Conservation (phyloP, 2,888 invertebrate species). For the Cyrtodaria siliqua region DNA sequence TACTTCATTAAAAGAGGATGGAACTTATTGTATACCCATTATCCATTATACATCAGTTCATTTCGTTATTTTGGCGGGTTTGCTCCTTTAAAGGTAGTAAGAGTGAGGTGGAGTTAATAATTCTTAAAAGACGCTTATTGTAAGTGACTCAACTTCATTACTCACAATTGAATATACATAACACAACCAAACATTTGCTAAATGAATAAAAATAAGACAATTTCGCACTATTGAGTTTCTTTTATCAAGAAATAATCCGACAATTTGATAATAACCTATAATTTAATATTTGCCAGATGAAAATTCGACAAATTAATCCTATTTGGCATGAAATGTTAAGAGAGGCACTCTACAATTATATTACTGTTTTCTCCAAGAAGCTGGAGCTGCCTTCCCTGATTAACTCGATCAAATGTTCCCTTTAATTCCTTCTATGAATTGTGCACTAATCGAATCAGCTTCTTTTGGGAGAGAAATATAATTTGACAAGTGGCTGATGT, state of each 20-base stretch:
- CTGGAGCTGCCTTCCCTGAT: constrained; percentile 44
- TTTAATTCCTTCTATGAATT: constrained; percentile 39
- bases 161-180: constrained; percentile 17
- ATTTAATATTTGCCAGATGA: constrained; percentile 75
- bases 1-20: too few relatives aligned
- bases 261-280: constrained; percentile 60
- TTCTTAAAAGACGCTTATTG: too few relatives aligned
- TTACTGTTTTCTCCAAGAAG: constrained; percentile 42
- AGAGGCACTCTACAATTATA: constrained; percentile 49
- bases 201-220: constrained; percentile 40
- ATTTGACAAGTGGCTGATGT: constrained; percentile 31
- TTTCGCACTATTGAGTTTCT: constrained; percentile 33
- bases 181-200: constrained; percentile 28
- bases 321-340: constrained; percentile 62
- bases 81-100: too few relatives aligned
- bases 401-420: constrained; percentile 40
- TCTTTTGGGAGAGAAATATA: constrained; percentile 32
- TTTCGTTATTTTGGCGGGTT: too few relatives aligned
- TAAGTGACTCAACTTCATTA: constrained; percentile 13
- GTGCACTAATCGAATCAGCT: constrained; percentile 48
- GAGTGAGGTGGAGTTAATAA: too few relatives aligned
- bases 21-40: too few relatives aligned
- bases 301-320: constrained; percentile 79
- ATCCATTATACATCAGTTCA: too few relatives aligned
- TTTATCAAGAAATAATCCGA: constrained; percentile 45